A percentile compares a stretch with the other conserved stretches of the same genome.
Conservation (phyloP, 2,797 vertebrate genomes). For the Dicrostonyx torquatus region DNA sequence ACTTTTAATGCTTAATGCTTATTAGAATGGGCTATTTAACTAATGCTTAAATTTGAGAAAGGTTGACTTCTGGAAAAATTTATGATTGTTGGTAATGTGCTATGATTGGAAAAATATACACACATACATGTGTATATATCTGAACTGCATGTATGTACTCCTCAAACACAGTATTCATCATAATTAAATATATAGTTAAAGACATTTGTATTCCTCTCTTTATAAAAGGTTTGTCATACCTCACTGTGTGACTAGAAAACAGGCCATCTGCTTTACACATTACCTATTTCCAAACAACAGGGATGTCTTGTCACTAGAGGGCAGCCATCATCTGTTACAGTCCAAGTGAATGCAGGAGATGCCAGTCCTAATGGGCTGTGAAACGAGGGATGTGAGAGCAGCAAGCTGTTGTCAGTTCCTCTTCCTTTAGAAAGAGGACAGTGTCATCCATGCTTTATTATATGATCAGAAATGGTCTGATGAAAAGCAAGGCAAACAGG, state of each 20-base stretch:
- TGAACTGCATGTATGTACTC: background rate
- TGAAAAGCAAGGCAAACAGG: constrained; percentile 68
- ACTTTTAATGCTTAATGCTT: constrained; percentile 20
- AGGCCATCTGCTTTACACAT: constrained; percentile 69
- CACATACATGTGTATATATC: background rate
- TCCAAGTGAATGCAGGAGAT: constrained; percentile 66
- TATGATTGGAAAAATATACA: background rate
- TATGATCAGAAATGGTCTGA: constrained; percentile 75
- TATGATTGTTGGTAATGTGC: background rate
- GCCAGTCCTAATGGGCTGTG: constrained; percentile 20
- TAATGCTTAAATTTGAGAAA: background rate
- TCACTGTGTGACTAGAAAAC: constrained; percentile 27
- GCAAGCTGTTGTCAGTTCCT: constrained; percentile 79
- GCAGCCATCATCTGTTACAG: constrained; percentile 87
- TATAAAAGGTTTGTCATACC: background rate
- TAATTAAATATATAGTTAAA: constrained; percentile 3
- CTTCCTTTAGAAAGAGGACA: constrained; percentile 82
- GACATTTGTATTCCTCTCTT: background rate
- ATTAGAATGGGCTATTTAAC: background rate
- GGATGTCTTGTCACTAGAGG: constrained; percentile 88
- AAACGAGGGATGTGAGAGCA: constrained; percentile 53
- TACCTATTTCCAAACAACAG: constrained; percentile 71
- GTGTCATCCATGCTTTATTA: constrained; percentile 77
- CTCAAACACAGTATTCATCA: background rate
- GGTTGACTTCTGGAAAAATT: constrained; percentile 3